Base-by-base conservation (phyloP, 2,113 vertebrate species). In the Gadus chalcogrammus region DNA sequence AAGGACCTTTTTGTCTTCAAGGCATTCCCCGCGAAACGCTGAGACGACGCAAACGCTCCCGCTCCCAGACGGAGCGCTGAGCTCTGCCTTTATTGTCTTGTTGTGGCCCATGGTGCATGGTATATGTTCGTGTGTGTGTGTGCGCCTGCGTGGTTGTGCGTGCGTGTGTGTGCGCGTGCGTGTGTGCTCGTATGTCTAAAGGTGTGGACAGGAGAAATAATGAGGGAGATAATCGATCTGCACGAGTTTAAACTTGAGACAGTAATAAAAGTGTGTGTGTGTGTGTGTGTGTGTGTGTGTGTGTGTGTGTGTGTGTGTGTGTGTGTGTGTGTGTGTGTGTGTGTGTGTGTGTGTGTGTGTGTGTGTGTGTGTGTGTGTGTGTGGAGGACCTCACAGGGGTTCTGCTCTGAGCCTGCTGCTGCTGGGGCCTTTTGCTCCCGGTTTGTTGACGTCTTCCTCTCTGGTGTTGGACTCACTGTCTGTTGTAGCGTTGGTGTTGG, bases 1-100 rank as follows among this genome's bases (percentile, higher is more conserved):
- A 86, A 88, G 88, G 87, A 88, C 84, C 81, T 86, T 91, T 91
- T 88, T 92, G 89, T 92, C 90, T 93, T 91, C 86, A 90, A 91
- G 90, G 90, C 90, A 84, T 90, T 91, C 87, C 87, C 87, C 84
- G 55, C 77, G 84, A 90, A 91, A 87, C 88, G 92, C 92, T 92
- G 91, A 92, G 89, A 86, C 84, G 71, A 87, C 84, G 82, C 86
- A 90, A 91, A 88, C 79, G 74, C 79, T 77, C 82, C 86, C 80
- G 84, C 88, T 78, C 88, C 82, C 91, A 91, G 91, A 91, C 90
- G 91, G 89, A 24, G 24, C 24, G 24, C 24, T 24, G 24, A 89
- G 88, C 85, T 87, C 86, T 89, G 84, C 88, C 87, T 87, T 77
- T 48, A 58, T 48, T 85, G 82, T 80, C 80, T 82, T 83, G 81